A percentile compares a stretch with the other conserved stretches of the same genome.
Evolutionary conservation across 2,888 invertebrate species (phyloP).

Genomic region (Agapetus fuscipes): DNA sequence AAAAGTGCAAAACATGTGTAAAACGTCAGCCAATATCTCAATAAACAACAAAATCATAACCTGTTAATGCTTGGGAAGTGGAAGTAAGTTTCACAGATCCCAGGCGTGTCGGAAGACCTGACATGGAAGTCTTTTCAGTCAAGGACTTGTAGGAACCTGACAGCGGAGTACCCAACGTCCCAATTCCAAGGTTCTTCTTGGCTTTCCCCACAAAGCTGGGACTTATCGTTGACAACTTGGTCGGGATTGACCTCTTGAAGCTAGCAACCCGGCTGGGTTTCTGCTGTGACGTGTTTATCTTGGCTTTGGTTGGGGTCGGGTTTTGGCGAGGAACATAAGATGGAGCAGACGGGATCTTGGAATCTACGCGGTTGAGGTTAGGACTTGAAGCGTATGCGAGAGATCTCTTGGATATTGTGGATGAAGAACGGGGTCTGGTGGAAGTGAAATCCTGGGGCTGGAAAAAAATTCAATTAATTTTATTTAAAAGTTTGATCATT

Average conservation of each 20-base stretch:
- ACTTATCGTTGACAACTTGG: constrained; percentile 10
- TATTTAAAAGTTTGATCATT: too few species aligned
- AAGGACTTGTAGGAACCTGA: constrained; percentile 13
- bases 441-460: too few species aligned
- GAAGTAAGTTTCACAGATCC: too few species aligned
- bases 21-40: too few species aligned
- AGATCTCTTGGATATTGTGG: constrained; percentile 9
- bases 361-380: constrained; percentile 12
- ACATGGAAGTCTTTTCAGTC: constrained; percentile 6
- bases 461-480: background rate
- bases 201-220: constrained; percentile 9
- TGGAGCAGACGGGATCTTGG: constrained; percentile 2
- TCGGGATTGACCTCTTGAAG: constrained; percentile 10
- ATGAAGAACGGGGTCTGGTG: constrained; percentile 8
- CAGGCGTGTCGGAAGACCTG: too few species aligned
- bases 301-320: too few species aligned
- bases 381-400: constrained; percentile 18
- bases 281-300: too few species aligned
- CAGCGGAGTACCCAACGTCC: constrained; percentile 8
- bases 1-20: too few species aligned
- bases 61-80: too few species aligned
- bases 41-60: too few species aligned
- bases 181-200: constrained; percentile 6
- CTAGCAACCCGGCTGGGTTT: background rate
- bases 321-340: background rate